A percentile compares a stretch with the other conserved stretches of the same genome.
Conservation (phyloP, 2,888 invertebrate genomes). For the Athalia cordata region DNA sequence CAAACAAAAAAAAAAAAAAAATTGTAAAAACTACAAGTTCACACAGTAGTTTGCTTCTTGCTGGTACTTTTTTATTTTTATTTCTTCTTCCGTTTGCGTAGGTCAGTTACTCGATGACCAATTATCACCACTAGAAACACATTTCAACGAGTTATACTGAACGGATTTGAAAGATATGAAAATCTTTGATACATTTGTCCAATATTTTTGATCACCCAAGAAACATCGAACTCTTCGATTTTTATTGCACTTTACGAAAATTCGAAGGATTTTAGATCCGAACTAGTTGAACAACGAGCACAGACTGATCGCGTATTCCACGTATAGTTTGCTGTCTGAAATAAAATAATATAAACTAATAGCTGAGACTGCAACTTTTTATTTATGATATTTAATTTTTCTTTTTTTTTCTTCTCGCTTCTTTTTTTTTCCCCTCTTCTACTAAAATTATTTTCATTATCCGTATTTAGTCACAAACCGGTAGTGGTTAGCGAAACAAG, state of each 20-base stretch:
- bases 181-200: no score
- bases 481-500: neutral
- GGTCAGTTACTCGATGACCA: conserved; percentile 11
- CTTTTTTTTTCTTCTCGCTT: neutral
- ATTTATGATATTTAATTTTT: neutral
- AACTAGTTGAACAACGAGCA: conserved; percentile 31
- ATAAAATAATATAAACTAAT: conserved; percentile 27
- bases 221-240: neutral
- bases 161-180: neutral
- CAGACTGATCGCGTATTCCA: conserved; percentile 21
- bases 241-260: neutral
- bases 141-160: no score
- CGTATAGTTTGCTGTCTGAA: conserved; percentile 21
- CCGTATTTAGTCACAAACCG: neutral
- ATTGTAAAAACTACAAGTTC: neutral
- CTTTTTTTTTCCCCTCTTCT: neutral
- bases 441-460: conserved; percentile 6
- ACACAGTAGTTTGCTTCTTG: neutral
- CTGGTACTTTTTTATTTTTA: neutral
- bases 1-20: neutral
- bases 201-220: neutral
- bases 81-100: neutral
- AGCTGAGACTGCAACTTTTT: neutral
- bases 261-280: conserved; percentile 15
- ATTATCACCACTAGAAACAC: no score